Percentiles rank a stretch among this genome's conserved stretches.
phyloP scores from a whole-genome alignment of 1,140 invertebrate species.

The Drosophila arizonae region DNA sequence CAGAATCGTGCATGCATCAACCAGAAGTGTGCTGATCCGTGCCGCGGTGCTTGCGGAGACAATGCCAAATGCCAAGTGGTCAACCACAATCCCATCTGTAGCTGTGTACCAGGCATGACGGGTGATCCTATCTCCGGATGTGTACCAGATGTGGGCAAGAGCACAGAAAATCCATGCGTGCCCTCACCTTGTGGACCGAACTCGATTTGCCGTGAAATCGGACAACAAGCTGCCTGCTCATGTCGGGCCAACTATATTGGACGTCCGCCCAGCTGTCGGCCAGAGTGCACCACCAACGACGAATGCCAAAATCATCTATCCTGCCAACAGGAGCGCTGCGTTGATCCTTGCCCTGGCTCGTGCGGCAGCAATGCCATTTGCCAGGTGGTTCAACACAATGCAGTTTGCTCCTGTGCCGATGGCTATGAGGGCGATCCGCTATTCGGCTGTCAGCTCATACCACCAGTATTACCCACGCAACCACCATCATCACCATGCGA shows the following conservation, averaged over 20 bases:
- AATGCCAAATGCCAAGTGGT: slow-evolving; percentile 92
- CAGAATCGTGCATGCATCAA: slow-evolving; percentile 91
- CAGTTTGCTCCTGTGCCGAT: slow-evolving; percentile 88
- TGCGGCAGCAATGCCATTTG: slow-evolving; percentile 83
- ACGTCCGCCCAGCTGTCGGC: slow-evolving; percentile 86
- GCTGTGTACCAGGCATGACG: slow-evolving; percentile 87
- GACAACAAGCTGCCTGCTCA: slow-evolving; percentile 88
- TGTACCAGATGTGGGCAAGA: slow-evolving; percentile 75
- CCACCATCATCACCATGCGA: slow-evolving; percentile 86
- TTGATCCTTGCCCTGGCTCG: slow-evolving; percentile 82
- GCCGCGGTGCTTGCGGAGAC: slow-evolving; percentile 91
- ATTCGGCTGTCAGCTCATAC: slow-evolving; percentile 84
- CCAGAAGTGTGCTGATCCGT: slow-evolving; percentile 92
- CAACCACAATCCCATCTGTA: slow-evolving; percentile 93
- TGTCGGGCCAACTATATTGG: slow-evolving; percentile 89
- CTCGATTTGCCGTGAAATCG: slow-evolving; percentile 88
- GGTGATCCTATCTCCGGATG: slow-evolving; percentile 91
- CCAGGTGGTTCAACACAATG: slow-evolving; percentile 88
- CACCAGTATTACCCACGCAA: slow-evolving; percentile 82
- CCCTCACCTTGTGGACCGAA: slow-evolving; percentile 92
- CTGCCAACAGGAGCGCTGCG: slow-evolving; percentile 88
- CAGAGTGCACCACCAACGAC: slow-evolving; percentile 86
- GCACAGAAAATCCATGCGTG: slow-evolving; percentile 86
- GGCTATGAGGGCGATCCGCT: slow-evolving; percentile 91
- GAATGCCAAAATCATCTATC: slow-evolving; percentile 87